phyloP scores from a whole-genome alignment of 2,888 invertebrate genomes.

The Stratiomys singularior region DNA sequence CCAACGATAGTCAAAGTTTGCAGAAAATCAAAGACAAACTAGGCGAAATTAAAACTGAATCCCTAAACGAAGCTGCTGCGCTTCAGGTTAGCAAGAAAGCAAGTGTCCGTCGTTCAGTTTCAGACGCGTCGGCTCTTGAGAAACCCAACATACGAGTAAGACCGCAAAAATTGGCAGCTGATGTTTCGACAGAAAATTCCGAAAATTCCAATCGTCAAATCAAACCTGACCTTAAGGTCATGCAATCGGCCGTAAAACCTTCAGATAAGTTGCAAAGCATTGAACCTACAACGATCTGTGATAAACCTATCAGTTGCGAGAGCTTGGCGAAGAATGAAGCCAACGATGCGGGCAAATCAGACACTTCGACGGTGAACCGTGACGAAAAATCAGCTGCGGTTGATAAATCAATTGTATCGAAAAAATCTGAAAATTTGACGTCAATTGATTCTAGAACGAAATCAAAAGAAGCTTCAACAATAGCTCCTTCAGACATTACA shows the following conservation, averaged over 20 bases:
- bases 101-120: conserved; percentile 50
- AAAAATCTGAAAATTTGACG: conserved; percentile 50
- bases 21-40: conserved; percentile 54
- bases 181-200: neutral
- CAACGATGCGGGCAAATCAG: conserved; percentile 12
- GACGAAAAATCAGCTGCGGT: conserved; percentile 32
- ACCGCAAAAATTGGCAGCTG: neutral
- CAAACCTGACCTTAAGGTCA: conserved; percentile 12
- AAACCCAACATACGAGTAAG: neutral
- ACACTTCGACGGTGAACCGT: neutral
- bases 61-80: conserved; percentile 54
- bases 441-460: neutral
- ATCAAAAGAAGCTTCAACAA: conserved; percentile 46
- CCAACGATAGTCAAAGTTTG: conserved; percentile 48
- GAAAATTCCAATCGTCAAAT: conserved; percentile 11
- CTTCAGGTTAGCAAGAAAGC: conserved; percentile 18
- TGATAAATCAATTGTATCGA: conserved; percentile 48
- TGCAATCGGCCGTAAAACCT: neutral
- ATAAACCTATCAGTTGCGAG: conserved; percentile 42
- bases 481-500: conserved; percentile 42
- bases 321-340: neutral
- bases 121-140: conserved; percentile 53
- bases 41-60: conserved; percentile 52
- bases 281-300: conserved; percentile 47
- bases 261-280: neutral